These are phyloP conservation scores for Pollicipes pollicipes DNA, from an alignment of 1,140 invertebrate genomes.

Conservation along the genomic window DNA sequence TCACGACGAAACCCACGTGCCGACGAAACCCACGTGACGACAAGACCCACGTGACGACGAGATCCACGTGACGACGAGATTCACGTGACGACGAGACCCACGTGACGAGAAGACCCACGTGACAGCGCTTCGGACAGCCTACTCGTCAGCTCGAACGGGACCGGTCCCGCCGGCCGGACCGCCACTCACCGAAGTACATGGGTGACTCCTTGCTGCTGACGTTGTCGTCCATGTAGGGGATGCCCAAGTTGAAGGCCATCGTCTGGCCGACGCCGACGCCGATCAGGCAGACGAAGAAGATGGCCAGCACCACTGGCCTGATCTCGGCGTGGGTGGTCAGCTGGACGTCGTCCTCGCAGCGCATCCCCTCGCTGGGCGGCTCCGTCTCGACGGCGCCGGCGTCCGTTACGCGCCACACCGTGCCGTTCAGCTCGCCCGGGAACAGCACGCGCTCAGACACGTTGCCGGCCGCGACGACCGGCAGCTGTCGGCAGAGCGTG, in stretches of 20 bases:
- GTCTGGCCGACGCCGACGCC: constrained; percentile 85
- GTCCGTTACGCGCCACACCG: constrained; percentile 11
- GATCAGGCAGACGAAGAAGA: constrained; percentile 69
- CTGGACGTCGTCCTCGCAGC: constrained; percentile 3
- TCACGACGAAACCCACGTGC: no score
- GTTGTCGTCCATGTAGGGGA: constrained; percentile 86
- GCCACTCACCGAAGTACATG: constrained; percentile 66
- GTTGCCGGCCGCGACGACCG: constrained; percentile 4
- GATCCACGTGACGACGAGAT: no score
- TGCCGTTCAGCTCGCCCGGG: constrained; percentile 16
- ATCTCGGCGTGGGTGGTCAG: constrained; percentile 11
- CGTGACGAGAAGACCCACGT: no score
- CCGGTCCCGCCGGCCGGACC: no score
- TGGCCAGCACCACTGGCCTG: constrained; percentile 34
- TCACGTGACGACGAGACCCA: no score
- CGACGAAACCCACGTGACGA: no score
- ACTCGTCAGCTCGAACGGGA: no score
- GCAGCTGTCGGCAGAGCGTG: no score
- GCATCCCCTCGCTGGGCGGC: neutral
- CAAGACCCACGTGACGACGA: no score
- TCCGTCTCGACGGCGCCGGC: neutral
- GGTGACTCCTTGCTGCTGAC: constrained; percentile 77
- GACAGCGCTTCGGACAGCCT: no score
- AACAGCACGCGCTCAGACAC: constrained; percentile 17
- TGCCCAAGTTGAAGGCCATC: constrained; percentile 52